Percentiles rank a stretch among this genome's conserved stretches.
Conservation (phyloP, 37 sponge, comb jelly and placozoan genomes). For the Agelas oroides region DNA sequence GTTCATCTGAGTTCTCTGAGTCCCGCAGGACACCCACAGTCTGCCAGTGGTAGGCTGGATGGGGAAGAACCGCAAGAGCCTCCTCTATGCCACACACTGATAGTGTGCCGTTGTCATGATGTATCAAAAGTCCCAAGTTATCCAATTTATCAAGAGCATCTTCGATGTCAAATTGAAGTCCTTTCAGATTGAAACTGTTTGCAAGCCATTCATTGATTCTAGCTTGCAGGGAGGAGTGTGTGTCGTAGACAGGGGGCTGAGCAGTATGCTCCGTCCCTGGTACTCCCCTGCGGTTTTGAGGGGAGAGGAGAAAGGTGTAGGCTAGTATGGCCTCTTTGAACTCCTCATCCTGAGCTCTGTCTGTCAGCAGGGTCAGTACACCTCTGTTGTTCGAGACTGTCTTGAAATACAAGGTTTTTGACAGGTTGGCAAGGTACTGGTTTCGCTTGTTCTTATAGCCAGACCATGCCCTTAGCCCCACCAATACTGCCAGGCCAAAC, state of each 20-base stretch:
- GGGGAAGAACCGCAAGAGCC: conserved; percentile 76
- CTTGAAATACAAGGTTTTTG: conserved; percentile 84
- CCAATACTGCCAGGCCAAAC: conserved; percentile 49
- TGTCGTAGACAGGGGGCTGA: conserved; percentile 58
- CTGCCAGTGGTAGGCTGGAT: conserved; percentile 42
- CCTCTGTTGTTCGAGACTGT: conserved; percentile 89
- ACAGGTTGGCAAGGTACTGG: conserved; percentile 77
- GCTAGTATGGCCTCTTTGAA: conserved; percentile 89
- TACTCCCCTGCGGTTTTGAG: conserved; percentile 69
- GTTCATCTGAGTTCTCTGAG: conserved; percentile 42
- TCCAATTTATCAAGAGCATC: conserved; percentile 74
- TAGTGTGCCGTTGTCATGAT: conserved; percentile 39
- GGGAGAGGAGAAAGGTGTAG: conserved; percentile 78
- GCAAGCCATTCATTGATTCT: conserved; percentile 80
- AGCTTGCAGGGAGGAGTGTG: conserved; percentile 48
- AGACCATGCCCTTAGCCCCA: conserved; percentile 72
- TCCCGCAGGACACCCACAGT: conserved; percentile 57
- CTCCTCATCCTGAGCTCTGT: conserved; percentile 88
- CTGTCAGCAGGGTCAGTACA: conserved; percentile 77
- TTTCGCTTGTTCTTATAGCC: conserved; percentile 92
- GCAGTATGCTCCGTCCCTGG: conserved; percentile 60
- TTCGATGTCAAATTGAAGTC: conserved; percentile 72
- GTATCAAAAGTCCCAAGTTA: conserved; percentile 65
- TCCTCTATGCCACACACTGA: conserved; percentile 65
- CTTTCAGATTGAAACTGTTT: conserved; percentile 34